Percentiles rank a stretch among this genome's conserved stretches.
Conservation (phyloP, 2,797 vertebrate species). For the Lutjanus argentimaculatus region DNA sequence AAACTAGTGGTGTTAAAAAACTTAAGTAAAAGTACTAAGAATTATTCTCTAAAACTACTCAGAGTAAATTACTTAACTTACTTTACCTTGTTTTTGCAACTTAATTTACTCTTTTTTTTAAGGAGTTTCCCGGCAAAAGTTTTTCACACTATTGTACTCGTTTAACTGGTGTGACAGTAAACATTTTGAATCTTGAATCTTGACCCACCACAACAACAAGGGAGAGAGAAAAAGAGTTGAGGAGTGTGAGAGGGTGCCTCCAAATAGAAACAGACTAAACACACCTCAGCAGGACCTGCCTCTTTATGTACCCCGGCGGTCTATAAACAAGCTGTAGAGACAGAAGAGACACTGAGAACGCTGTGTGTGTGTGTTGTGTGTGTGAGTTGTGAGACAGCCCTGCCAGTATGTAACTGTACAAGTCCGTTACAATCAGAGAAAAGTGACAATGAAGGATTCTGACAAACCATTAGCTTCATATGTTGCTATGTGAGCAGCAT, state of each 20-base stretch:
- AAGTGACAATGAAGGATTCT: constrained; percentile 55
- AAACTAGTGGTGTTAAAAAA: no score
- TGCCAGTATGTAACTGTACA: constrained; percentile 51
- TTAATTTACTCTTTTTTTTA: no score
- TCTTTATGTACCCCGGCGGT: constrained; percentile 16
- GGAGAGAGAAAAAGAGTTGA: neutral
- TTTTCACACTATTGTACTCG: no score
- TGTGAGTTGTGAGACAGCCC: neutral
- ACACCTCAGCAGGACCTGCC: constrained; percentile 54
- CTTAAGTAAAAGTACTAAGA: no score
- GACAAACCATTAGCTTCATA: constrained; percentile 64
- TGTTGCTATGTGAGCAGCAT: constrained; percentile 47
- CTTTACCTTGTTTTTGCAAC: no score
- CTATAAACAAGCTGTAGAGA: constrained; percentile 47
- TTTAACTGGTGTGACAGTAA: no score
- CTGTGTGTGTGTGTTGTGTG: constrained; percentile 14
- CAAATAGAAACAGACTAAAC: constrained; percentile 89
- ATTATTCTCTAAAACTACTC: no score
- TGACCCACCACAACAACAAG: constrained; percentile 9
- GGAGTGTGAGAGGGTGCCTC: constrained; percentile 70
- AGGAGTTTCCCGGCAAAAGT: no score
- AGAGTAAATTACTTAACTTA: no score
- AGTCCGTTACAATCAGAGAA: constrained; percentile 52
- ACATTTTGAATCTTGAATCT: no score
- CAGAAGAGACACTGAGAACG: neutral